phyloP scores from a whole-genome alignment of 2,113 vertebrate genomes.

The Hipposideros armiger region DNA sequence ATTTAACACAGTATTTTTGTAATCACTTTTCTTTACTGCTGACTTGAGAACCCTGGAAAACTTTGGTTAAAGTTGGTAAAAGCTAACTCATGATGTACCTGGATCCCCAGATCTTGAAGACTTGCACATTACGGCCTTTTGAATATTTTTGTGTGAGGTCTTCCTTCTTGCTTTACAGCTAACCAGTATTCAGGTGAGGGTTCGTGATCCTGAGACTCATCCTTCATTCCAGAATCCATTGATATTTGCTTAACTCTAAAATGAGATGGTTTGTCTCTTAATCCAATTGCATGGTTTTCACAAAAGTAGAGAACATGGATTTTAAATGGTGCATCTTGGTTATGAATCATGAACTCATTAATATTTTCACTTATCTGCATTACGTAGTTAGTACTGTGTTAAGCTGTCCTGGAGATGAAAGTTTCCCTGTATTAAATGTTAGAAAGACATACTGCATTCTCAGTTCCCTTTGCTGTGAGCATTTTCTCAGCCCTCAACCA shows the following conservation, averaged over 20 bases:
- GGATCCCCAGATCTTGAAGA: not conserved
- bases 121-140: constrained; percentile 12
- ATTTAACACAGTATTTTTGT: constrained; percentile 54
- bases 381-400: not conserved
- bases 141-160: not conserved
- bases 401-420: not conserved
- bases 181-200: constrained; percentile 36
- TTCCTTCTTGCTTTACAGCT: constrained; percentile 62
- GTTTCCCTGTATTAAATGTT: constrained; percentile 74
- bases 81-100: not conserved
- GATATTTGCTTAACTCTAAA: constrained; percentile 69
- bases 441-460: constrained; percentile 59
- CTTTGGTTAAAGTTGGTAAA: constrained; percentile 58
- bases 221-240: constrained; percentile 39
- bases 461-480: constrained; percentile 37
- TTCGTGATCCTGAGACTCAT: not conserved
- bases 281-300: constrained; percentile 41
- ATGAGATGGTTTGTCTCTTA: constrained; percentile 44
- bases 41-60: not conserved
- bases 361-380: constrained; percentile 62
- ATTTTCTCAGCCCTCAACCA: constrained; percentile 53
- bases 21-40: constrained; percentile 60
- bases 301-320: constrained; percentile 37
- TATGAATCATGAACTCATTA: not conserved
- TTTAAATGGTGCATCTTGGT: not conserved